Conservation (phyloP, 1,140 invertebrate genomes). For the Neodiprion virginianus region DNA sequence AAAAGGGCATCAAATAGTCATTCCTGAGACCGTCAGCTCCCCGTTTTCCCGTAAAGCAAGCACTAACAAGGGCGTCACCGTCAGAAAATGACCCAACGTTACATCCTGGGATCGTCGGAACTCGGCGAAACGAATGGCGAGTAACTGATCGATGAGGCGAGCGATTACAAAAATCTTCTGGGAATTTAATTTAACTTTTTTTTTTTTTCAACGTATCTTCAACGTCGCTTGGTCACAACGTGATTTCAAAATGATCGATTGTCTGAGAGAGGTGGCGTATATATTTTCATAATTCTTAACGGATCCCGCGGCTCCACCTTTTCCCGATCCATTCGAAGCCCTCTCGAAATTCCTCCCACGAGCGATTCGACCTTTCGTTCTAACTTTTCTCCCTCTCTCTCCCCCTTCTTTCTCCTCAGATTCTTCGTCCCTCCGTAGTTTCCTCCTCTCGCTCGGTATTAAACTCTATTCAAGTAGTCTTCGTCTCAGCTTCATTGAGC, state of each 20-base stretch:
- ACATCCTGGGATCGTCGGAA: background rate
- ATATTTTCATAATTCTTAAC: background rate
- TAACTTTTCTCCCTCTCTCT: too few species aligned
- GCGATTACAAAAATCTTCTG: too few species aligned
- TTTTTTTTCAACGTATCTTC: too few species aligned
- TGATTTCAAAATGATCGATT: background rate
- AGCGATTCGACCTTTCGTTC: background rate
- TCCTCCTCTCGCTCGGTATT: background rate
- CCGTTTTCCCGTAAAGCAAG: background rate
- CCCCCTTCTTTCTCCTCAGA: too few species aligned
- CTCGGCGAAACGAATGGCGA: background rate
- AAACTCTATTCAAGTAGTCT: slow-evolving; percentile 3
- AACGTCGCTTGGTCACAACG: background rate
- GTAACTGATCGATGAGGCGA: background rate
- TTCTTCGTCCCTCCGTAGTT: too few species aligned
- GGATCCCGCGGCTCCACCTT: background rate
- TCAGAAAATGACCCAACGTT: background rate
- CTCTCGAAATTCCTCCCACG: background rate
- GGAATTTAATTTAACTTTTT: too few species aligned
- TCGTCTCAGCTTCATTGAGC: background rate
- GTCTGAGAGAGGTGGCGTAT: background rate
- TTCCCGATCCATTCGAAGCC: background rate
- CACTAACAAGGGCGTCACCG: background rate
- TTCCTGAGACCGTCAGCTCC: background rate
- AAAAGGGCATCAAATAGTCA: background rate